Conservation (phyloP, 2,888 invertebrate genomes). For the Acanthopleura granulata region DNA sequence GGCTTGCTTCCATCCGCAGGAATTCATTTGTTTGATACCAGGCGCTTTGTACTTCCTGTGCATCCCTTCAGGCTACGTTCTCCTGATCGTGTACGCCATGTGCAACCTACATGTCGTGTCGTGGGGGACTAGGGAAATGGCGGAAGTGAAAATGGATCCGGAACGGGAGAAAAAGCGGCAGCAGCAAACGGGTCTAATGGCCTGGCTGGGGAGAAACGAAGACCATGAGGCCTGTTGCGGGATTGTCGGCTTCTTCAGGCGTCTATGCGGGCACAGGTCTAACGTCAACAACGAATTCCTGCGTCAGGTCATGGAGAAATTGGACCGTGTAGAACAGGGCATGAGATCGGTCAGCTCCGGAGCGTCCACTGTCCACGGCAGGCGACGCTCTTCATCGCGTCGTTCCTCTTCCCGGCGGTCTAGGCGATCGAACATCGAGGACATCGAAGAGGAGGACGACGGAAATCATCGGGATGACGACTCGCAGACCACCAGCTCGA, state of each 20-base stretch:
- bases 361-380: conserved; percentile 28
- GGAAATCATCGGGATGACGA: conserved; percentile 33
- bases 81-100: conserved; percentile 89
- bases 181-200: conserved; percentile 30
- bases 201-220: conserved; percentile 39
- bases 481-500: conserved; percentile 32
- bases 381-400: conserved; percentile 35
- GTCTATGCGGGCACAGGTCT: conserved; percentile 36
- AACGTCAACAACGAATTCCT: conserved; percentile 42
- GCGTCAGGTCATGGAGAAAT: conserved; percentile 43
- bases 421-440: conserved; percentile 37
- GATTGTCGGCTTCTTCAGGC: conserved; percentile 33
- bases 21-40: conserved; percentile 73
- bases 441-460: conserved; percentile 37
- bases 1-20: conserved; percentile 96
- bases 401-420: conserved; percentile 36
- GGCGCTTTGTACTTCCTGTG: conserved; percentile 85
- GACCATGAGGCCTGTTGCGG: conserved; percentile 43
- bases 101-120: conserved; percentile 93
- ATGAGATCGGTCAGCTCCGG: conserved; percentile 32
- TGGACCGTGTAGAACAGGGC: conserved; percentile 42
- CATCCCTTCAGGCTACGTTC: conserved; percentile 94
- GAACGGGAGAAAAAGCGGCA: conserved; percentile 31
- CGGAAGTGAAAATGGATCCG: conserved; percentile 51
- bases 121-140: conserved; percentile 93